Evolutionary conservation across 2,113 vertebrate species (phyloP), one percentile per base, ranked within the genome.

Genomic region (Gymnocephalus cernua): DNA sequence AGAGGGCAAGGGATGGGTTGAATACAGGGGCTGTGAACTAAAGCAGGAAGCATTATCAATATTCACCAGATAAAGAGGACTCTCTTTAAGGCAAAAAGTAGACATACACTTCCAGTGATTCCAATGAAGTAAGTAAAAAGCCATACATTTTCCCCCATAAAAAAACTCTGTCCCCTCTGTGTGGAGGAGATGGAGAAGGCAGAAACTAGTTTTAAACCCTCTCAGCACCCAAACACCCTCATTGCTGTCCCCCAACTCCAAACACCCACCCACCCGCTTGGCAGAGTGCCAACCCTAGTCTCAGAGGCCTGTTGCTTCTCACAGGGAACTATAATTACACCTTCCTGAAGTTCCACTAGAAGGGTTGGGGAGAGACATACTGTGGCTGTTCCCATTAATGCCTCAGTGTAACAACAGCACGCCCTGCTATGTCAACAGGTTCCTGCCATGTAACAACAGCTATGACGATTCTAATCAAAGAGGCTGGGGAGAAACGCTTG

Each of bases 41-140:
- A 84, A 83, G 86, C 87, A 93, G 88, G 90, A 92, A 93, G 81
- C 64, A 82, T 84, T 90, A 90, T 93, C 81, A 88, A 91, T 87
- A 88, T 89, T 87, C 68, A 75, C 82, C 29, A 83, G 86, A 80
- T 67, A 90, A 35, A 70, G 70, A 84, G 67, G 35, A 51, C 56
- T 73, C 85, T 83, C 74, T 87, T 79, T 50, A 74, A 88, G 74
- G 79, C 83, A 58, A 41, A 70, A 72, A 80, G 53, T 3, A 64
- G 53, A 25, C 57, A 18, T 35, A 81, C 82, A 56, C 76, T 80
- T 74, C 32, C 51, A 77, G 38, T 51, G 29, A 84, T 72, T 38
- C 8, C 72, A 78, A 29, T 67, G 35, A 27, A 68, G 53, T 27
- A 64, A 75, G 51, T 16, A 62, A 38, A 84, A 57, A 80, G 27